Base-by-base conservation (phyloP, 2,888 invertebrate genomes). In the Aricia artaxerxes region DNA sequence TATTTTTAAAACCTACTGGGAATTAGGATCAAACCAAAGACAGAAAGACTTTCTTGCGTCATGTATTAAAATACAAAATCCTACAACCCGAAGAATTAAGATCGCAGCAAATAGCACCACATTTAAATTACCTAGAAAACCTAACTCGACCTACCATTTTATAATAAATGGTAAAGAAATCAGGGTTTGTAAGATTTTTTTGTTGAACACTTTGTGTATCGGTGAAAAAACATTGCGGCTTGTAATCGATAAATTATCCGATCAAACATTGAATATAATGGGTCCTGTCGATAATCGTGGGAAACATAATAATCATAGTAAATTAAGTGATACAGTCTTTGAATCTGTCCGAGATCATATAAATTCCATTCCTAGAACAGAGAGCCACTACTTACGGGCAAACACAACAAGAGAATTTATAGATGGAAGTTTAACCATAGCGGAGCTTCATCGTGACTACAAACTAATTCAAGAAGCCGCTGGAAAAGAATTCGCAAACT, bases 221-320 rank as follows among this genome's bases (percentile, higher is more conserved):
- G 31, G 35, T 16, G 35, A 31, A 77, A 77, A 40, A 40, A 77
- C 77, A 5, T 40, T 77, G 7, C 61, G 77, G 13, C 35, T 16
- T 77, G 77, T 77, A 40, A 77, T 77, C 57, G 61, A 77, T 77
- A 77, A 77, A 57, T 53, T 77, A 77, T 77, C 76, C 31, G 57
- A 60, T 77, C 77, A 77, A 77, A 60, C 40, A 35, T 38, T 61
- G n/a, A 53, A 57, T 77, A 61, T 77, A 38, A 61, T 77, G 64
- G 40, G 61, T 77, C 49, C 64, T 44, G 78, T 13, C 7, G 78
- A 64, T 44, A 44, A 64, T 40, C 78, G 64, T 2, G 64, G 78
- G 40, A 78, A 44, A 61, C 64, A 78, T 64, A 40, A 40, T 64
- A 44, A 78, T 1, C 44, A 78, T 78, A 44, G 40, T 31, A 78